These are phyloP conservation scores for Emberiza fucata DNA, from an alignment of 2,113 vertebrate genomes.

Conservation along the genomic window DNA sequence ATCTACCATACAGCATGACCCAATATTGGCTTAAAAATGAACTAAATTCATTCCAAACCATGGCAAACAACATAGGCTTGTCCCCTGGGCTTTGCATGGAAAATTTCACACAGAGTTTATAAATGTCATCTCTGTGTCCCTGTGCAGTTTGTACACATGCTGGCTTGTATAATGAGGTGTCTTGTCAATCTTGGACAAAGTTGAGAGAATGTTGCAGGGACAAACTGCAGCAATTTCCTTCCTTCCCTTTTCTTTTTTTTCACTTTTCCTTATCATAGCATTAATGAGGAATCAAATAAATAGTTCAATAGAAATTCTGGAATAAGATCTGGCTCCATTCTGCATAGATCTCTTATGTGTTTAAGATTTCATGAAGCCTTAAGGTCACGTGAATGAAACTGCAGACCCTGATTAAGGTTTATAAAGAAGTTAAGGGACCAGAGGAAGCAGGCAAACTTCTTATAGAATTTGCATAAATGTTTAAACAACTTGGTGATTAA, in stretches of 20 bases:
- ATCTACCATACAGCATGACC: constrained; percentile 18
- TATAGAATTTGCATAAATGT: not conserved
- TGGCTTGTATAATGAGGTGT: not conserved
- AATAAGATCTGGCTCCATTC: not conserved
- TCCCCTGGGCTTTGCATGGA: constrained; percentile 15
- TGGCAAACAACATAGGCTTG: not conserved
- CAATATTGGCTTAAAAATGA: constrained; percentile 24
- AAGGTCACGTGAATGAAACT: not conserved
- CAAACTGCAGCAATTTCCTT: not conserved
- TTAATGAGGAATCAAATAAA: not conserved
- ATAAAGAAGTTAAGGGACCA: not conserved
- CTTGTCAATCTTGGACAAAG: not conserved
- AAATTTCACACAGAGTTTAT: not conserved
- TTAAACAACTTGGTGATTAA: not conserved
- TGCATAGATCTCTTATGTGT: not conserved
- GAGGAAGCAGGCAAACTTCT: not conserved
- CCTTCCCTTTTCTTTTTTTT: not conserved
- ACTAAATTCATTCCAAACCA: not conserved
- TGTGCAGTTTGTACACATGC: not conserved
- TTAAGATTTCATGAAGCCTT: not conserved
- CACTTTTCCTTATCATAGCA: too few relatives aligned
- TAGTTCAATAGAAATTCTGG: not conserved
- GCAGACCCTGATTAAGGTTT: not conserved
- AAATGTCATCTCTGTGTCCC: not conserved
- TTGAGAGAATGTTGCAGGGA: not conserved